Evolutionary conservation across 2,888 invertebrate species (phyloP).

Genomic region (Troilus luridus): DNA sequence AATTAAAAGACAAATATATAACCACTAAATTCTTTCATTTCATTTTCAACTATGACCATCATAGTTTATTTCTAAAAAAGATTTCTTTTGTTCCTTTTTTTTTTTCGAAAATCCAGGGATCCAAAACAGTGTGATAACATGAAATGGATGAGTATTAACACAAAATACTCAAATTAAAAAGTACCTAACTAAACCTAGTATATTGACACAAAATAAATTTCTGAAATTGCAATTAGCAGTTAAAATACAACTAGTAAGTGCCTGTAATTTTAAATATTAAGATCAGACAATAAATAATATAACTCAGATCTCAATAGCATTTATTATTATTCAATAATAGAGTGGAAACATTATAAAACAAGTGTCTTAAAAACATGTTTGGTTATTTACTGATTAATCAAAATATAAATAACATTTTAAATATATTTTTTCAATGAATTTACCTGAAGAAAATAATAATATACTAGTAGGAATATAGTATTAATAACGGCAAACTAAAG

Average conservation of each 20-base stretch:
- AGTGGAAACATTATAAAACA: background rate
- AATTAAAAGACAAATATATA: too few species aligned
- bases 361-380: background rate
- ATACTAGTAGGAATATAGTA: background rate
- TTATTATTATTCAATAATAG: background rate
- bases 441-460: background rate
- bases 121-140: background rate
- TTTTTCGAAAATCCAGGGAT: too few species aligned
- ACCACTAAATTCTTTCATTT: too few species aligned
- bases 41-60: too few species aligned
- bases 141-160: background rate
- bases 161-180: too few species aligned
- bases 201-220: background rate
- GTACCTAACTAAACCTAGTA: background rate
- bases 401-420: background rate
- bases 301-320: background rate
- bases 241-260: background rate
- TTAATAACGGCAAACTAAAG: background rate
- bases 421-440: background rate
- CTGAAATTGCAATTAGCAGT: background rate
- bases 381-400: too few species aligned
- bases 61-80: too few species aligned
- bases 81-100: too few species aligned
- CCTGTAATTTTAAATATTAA: background rate
- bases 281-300: background rate